These are phyloP conservation scores for Oncorhynchus kisutch DNA, from an alignment of 2,113 vertebrate species.

Conservation along the genomic window DNA sequence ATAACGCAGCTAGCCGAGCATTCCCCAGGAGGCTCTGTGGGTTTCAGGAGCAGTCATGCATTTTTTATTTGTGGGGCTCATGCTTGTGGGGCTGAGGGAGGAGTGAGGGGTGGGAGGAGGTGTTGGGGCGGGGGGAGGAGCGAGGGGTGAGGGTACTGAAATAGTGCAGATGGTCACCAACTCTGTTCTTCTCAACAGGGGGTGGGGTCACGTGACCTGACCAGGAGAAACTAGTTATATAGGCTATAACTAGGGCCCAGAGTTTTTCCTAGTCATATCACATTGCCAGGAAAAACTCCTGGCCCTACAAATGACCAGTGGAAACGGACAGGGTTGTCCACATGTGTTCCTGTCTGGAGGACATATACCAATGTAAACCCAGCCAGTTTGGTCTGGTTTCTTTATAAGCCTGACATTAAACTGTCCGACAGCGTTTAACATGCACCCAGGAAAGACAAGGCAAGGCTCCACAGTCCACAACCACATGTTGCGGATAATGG, in stretches of 20 bases:
- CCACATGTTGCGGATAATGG: conserved; percentile 35
- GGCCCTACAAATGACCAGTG: background rate
- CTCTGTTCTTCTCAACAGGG: too few species aligned
- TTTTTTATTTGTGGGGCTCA: conserved; percentile 62
- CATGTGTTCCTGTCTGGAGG: conserved; percentile 28
- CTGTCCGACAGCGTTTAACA: background rate
- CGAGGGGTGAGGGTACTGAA: conserved; percentile 2
- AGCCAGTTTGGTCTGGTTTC: conserved; percentile 55
- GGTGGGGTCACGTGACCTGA: too few species aligned
- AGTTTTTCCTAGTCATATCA: too few species aligned
- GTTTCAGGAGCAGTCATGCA: conserved; percentile 59
- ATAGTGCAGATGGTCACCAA: too few species aligned
- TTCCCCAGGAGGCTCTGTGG: conserved; percentile 50
- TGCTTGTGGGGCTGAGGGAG: conserved; percentile 14
- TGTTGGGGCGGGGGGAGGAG: background rate
- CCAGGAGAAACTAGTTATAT: too few species aligned
- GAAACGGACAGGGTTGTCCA: too few species aligned
- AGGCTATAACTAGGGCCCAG: background rate
- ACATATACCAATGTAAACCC: conserved; percentile 36
- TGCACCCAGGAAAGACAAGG: background rate
- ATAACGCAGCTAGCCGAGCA: conserved; percentile 51
- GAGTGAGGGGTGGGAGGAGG: background rate
- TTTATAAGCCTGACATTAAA: conserved; percentile 68
- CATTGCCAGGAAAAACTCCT: background rate
- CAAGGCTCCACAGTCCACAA: conserved; percentile 19